These are phyloP conservation scores for Synergus umbraculus DNA, from an alignment of 2,888 invertebrate genomes.

Conservation along the genomic window DNA sequence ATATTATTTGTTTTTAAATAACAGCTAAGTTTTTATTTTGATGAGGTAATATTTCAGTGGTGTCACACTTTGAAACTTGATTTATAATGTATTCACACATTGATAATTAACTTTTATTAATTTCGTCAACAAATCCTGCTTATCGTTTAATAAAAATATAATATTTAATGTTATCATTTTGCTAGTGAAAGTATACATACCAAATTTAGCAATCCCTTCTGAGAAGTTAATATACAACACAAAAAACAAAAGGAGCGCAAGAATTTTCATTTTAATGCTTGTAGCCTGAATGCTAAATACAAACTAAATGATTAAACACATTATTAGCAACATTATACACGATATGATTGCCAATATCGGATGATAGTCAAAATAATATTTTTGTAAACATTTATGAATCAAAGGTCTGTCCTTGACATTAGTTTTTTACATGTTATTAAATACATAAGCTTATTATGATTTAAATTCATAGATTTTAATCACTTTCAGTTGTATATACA, in stretches of 20 bases:
- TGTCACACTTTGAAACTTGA: neutral
- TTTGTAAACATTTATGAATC: neutral
- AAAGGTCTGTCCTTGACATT: neutral
- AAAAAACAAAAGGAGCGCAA: conserved; percentile 44
- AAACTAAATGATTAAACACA: neutral
- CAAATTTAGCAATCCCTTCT: conserved; percentile 49
- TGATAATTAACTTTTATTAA: too few species aligned
- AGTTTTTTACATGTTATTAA: neutral
- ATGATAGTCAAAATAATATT: neutral
- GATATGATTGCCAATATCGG: neutral
- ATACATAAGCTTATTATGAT: neutral
- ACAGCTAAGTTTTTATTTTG: neutral
- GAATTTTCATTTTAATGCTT: conserved; percentile 45
- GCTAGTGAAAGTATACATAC: conserved; percentile 43
- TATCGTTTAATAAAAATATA: too few species aligned
- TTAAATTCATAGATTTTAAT: conserved; percentile 5
- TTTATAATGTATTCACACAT: neutral
- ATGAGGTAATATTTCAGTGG: neutral
- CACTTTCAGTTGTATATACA: neutral
- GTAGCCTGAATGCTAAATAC: neutral
- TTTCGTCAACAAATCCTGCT: too few species aligned
- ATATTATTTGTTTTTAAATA: too few species aligned
- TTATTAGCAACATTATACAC: too few species aligned
- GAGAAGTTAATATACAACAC: conserved; percentile 48
- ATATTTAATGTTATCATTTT: neutral